Conservation (phyloP, 2,888 invertebrate genomes). For the Chrysolina americana region DNA sequence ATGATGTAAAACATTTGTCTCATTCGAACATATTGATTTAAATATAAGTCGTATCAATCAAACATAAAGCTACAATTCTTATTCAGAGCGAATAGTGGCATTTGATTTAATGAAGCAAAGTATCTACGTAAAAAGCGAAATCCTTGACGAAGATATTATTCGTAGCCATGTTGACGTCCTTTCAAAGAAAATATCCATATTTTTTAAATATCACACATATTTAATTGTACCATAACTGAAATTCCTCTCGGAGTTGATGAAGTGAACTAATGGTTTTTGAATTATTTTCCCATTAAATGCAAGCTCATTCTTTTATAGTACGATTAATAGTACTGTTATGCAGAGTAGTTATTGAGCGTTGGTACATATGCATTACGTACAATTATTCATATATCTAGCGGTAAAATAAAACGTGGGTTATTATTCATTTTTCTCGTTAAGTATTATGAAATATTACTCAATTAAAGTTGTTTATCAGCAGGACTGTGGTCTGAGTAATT, state of each 20-base stretch:
- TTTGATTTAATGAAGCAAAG: background rate
- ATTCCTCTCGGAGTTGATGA: background rate
- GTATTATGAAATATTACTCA: conserved; percentile 8
- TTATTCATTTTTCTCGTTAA: conserved; percentile 2
- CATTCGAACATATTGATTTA: no score
- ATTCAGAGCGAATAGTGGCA: background rate
- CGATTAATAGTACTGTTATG: background rate
- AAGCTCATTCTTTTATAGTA: conserved; percentile 1
- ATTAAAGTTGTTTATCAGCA: background rate
- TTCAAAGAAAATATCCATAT: conserved; percentile 1
- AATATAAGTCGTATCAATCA: background rate
- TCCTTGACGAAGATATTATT: conserved; percentile 32
- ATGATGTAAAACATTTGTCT: no score
- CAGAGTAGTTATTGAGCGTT: background rate
- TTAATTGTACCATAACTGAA: conserved; percentile 15
- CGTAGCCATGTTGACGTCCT: background rate
- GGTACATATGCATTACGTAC: conserved; percentile 6
- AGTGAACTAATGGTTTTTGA: conserved; percentile 9
- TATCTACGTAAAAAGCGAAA: conserved; percentile 27
- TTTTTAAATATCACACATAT: conserved; percentile 12
- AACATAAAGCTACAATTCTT: background rate
- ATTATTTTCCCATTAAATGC: conserved; percentile 22
- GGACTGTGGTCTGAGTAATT: background rate
- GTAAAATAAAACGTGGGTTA: conserved; percentile 11
- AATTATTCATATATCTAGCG: conserved; percentile 11